Conservation (phyloP, 2,113 vertebrate genomes). For the Lophius piscatorius region DNA sequence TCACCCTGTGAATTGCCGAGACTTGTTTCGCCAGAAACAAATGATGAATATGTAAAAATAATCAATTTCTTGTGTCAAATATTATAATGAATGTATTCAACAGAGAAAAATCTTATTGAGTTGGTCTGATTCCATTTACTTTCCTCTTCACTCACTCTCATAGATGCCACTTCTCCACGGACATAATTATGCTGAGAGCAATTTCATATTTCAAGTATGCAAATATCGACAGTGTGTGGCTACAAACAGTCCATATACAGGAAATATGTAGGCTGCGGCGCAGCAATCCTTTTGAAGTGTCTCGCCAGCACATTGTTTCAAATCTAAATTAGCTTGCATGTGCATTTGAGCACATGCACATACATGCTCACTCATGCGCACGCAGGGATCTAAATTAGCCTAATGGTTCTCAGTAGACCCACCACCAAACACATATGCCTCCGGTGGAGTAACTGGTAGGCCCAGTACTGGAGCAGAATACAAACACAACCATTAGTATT, state of each 20-base stretch:
- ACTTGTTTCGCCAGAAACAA: constrained; percentile 20
- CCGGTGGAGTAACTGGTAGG: constrained; percentile 39
- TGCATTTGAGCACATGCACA: constrained; percentile 34
- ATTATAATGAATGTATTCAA: constrained; percentile 60
- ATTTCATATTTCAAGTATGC: constrained; percentile 74
- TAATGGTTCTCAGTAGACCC: constrained; percentile 60
- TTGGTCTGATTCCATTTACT: constrained; percentile 49
- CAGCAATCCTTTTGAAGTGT: constrained; percentile 55
- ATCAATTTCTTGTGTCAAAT: constrained; percentile 56
- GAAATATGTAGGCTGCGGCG: constrained; percentile 53
- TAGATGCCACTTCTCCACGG: constrained; percentile 53
- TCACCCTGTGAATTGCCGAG: constrained; percentile 20
- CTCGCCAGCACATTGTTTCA: constrained; percentile 26
- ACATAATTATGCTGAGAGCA: constrained; percentile 73
- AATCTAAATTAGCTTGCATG: constrained; percentile 61
- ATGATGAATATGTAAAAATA: constrained; percentile 59
- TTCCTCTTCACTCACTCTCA: constrained; percentile 50
- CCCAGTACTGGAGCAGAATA: constrained; percentile 53
- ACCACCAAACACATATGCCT: constrained; percentile 52
- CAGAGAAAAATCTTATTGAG: constrained; percentile 47
- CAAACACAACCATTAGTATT: constrained; percentile 63
- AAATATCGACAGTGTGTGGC: constrained; percentile 62
- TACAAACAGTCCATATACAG: constrained; percentile 46
- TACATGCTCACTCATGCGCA: constrained; percentile 13
- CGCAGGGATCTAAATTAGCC: constrained; percentile 48